Base-by-base conservation (phyloP, 2,797 vertebrate species). In the Apodemus agrarius region DNA sequence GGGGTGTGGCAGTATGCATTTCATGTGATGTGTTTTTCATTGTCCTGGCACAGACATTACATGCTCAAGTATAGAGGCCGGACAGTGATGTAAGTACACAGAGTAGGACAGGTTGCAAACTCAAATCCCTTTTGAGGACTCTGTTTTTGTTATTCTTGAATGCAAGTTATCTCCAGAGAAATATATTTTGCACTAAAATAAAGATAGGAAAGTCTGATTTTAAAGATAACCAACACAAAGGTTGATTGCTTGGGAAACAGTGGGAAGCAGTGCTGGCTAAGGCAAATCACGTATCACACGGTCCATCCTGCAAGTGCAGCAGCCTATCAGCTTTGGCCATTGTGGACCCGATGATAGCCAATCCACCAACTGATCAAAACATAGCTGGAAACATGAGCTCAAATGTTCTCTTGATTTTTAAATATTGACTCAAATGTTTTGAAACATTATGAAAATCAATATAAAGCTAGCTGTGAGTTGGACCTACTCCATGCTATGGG, bases 391-490 rank as follows among this genome's bases (percentile, higher is more conserved):
- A 81, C n/a, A 34, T 1, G 2, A 19, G 21, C 40, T 86, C 79
- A 75, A 34, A 31, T 61, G 5, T 26, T 9, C n/a, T 59, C 67
- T 89, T 46, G 24, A 52, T 63, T 74, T 95, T 95, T 88, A 88
- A 91, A 37, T 85, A 16, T 85, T 90, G 49, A 9, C 26, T 96
- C 34, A 89, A 80, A 65, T 83, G 29, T 81, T 65, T 96, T 37
- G 80, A 67, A 89, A 79, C 63, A 31, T n/a, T 65, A 46, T 49
- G 1, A 46, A 86, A 78, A 46, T 12, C 52, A 52, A 13, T 65
- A 61, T 16, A 79, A 82, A 67, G 6, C 31, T 29, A 22, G 40
- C 37, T 57, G 1, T 52, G n/a, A 13, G 10, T 37, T 52, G 46
- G 3, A 52, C 52, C 84, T 81, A 3, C 0, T 40, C 46, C 34